Conservation (phyloP, 1,140 invertebrate species). For the Zophobas morio region DNA sequence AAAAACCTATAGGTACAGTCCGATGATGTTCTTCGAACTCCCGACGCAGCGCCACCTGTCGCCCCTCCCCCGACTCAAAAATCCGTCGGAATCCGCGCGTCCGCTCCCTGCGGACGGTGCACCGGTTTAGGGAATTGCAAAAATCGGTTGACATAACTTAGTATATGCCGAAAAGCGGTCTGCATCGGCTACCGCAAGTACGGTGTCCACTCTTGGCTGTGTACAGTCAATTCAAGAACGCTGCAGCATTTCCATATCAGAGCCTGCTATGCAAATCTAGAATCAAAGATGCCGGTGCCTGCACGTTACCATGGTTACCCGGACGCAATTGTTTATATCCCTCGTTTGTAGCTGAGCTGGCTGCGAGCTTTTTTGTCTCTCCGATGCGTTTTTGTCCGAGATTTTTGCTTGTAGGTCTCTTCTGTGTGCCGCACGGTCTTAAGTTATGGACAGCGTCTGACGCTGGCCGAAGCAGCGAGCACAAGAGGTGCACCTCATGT, state of each 20-base stretch:
- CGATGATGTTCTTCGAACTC: too few species aligned
- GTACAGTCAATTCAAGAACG: constrained; percentile 61
- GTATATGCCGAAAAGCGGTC: constrained; percentile 64
- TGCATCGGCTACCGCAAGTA: constrained; percentile 57
- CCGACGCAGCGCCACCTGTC: too few species aligned
- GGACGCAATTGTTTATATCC: constrained; percentile 61
- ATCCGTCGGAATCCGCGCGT: too few species aligned
- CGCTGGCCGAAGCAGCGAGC: constrained; percentile 46
- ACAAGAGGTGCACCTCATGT: not conserved
- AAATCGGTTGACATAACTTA: constrained; percentile 65
- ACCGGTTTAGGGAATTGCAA: constrained; percentile 60
- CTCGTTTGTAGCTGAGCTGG: constrained; percentile 60
- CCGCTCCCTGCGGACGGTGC: constrained; percentile 50
- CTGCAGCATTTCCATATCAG: constrained; percentile 63
- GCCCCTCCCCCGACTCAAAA: too few species aligned
- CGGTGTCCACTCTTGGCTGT: constrained; percentile 52
- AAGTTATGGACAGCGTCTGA: constrained; percentile 60
- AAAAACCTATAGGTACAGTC: too few species aligned
- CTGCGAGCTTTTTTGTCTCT: constrained; percentile 55
- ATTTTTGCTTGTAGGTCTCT: constrained; percentile 59
- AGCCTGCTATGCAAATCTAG: constrained; percentile 62
- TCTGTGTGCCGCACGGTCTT: constrained; percentile 42
- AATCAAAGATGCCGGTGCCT: constrained; percentile 59
- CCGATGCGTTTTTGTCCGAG: constrained; percentile 59
- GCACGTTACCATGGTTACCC: constrained; percentile 62